Conservation (phyloP, 2,113 vertebrate genomes). For the Neopipo cinnamomea region DNA sequence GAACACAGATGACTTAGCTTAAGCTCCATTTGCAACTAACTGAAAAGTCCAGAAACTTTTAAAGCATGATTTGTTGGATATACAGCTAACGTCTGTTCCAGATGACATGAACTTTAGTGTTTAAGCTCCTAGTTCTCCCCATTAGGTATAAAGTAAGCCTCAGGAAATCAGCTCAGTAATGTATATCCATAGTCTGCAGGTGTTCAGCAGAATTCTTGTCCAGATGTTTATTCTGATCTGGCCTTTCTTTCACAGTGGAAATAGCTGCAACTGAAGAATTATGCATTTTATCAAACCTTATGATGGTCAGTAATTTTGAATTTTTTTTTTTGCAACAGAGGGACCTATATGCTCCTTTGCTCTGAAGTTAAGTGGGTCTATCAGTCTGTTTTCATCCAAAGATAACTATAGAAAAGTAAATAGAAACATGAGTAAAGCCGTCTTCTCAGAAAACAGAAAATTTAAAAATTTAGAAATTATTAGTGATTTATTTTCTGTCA, state of each 20-base stretch:
- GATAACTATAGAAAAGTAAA: neutral
- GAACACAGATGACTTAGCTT: neutral
- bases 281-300: neutral
- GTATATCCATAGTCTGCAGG: neutral
- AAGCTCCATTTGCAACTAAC: neutral
- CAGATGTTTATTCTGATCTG: neutral
- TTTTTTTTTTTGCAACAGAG: neutral
- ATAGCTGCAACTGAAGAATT: neutral
- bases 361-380: neutral
- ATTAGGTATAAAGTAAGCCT: neutral
- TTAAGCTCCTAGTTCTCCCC: neutral
- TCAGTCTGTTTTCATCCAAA: neutral
- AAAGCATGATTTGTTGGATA: neutral
- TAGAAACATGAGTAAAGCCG: neutral
- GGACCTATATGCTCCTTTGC: neutral
- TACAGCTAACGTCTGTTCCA: neutral
- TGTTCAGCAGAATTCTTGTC: neutral
- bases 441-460: neutral
- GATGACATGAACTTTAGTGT: neutral
- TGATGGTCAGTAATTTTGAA: neutral
- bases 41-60: neutral
- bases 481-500: neutral
- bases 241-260: neutral
- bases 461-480: neutral
- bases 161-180: neutral